Percentiles rank a stretch among this genome's conserved stretches.
Conservation (phyloP, 2,797 vertebrate genomes). For the Nannoperca australis region DNA sequence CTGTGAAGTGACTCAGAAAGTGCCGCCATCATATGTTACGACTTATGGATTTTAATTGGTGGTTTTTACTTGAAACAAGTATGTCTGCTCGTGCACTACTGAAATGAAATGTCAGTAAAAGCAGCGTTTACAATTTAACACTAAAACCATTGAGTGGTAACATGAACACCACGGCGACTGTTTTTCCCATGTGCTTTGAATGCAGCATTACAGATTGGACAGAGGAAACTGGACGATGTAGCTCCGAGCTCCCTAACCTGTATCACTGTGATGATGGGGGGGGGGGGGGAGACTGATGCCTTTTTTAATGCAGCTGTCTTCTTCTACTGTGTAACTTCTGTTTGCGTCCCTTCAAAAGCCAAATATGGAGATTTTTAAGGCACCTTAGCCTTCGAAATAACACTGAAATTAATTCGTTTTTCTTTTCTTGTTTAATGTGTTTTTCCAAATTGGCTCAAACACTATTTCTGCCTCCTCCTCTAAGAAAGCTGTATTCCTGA, state of each 20-base stretch:
- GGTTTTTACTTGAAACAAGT: constrained; percentile 10
- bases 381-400: constrained; percentile 31
- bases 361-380: constrained; percentile 55
- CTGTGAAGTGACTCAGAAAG: constrained; percentile 4
- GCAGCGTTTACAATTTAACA: background rate
- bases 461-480: constrained; percentile 34
- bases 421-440: constrained; percentile 4
- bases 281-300: constrained; percentile 57
- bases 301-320: constrained; percentile 64
- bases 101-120: constrained; percentile 5
- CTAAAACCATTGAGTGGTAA: background rate
- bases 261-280: constrained; percentile 64
- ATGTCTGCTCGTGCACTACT: background rate
- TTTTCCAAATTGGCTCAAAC: constrained; percentile 36
- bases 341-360: constrained; percentile 45
- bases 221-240: constrained; percentile 63
- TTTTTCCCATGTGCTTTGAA: constrained; percentile 40
- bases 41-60: background rate
- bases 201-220: constrained; percentile 44
- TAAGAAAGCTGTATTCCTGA: constrained; percentile 41
- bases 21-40: background rate
- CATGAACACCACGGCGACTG: accelerated
- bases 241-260: constrained; percentile 55
- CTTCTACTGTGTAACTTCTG: constrained; percentile 39
- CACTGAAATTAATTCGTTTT: background rate